phyloP scores from a whole-genome alignment of 64 coral and sea anemone genomes.

The Pocillopora damicornis region DNA sequence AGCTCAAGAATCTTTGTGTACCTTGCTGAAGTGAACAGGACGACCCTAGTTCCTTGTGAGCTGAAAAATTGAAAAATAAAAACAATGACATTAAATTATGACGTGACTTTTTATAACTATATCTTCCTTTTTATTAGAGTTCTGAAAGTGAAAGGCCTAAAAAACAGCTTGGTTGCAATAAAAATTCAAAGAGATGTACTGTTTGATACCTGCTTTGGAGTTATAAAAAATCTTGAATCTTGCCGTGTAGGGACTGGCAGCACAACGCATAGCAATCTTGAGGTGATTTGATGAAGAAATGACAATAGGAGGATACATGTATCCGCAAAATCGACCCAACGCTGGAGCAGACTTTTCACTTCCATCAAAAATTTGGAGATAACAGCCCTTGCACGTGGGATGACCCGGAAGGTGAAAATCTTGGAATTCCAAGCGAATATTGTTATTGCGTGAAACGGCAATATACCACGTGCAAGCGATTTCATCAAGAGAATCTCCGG shows the following conservation, averaged over 20 bases:
- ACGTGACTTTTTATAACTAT: neutral
- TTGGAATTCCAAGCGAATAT: neutral
- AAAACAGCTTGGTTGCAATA: neutral
- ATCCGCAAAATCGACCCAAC: slow-evolving; percentile 1
- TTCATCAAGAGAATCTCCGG: neutral
- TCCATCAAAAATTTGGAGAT: slow-evolving; percentile 9
- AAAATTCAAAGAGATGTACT: neutral
- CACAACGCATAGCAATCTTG: neutral
- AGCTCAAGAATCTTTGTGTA: neutral
- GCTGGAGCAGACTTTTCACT: neutral
- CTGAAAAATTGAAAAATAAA: neutral
- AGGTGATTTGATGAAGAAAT: slow-evolving; percentile 2
- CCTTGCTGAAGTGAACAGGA: slow-evolving; percentile 1
- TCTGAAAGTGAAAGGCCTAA: too few relatives aligned
- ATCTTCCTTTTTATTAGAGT: too few relatives aligned
- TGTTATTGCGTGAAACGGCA: neutral
- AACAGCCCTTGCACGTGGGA: neutral
- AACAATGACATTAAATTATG: neutral
- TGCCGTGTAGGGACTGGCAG: neutral
- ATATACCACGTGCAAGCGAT: neutral
- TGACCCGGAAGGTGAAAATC: neutral
- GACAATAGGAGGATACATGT: neutral
- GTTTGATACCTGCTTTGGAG: neutral
- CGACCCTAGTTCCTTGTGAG: neutral
- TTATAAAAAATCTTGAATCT: slow-evolving; percentile 6